Percentiles rank a stretch among this genome's conserved stretches.
Conservation (phyloP, 2,113 vertebrate species). For the Marmota monax region DNA sequence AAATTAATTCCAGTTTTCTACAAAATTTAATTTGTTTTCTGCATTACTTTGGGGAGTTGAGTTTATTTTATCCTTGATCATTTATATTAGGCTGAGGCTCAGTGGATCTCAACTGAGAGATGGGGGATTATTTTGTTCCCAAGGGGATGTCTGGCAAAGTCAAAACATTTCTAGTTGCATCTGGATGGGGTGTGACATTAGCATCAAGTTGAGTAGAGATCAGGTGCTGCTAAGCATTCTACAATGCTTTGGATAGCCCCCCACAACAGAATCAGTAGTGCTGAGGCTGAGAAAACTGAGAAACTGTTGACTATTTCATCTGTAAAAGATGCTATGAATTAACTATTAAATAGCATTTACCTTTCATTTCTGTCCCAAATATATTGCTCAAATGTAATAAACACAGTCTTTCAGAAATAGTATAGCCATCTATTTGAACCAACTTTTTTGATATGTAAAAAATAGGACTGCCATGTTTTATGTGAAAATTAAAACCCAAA, state of each 20-base stretch:
- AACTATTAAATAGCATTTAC: neutral
- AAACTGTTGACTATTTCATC: neutral
- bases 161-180: neutral
- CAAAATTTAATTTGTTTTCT: constrained; percentile 42
- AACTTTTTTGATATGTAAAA: constrained; percentile 38
- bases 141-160: neutral
- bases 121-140: neutral
- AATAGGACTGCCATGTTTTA: constrained; percentile 15
- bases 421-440: neutral
- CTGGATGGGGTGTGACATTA: neutral
- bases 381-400: neutral
- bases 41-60: neutral
- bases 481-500: constrained; percentile 26
- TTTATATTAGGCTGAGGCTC: constrained; percentile 7
- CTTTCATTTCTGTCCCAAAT: neutral
- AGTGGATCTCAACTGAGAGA: neutral
- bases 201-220: neutral
- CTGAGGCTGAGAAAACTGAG: constrained; percentile 12
- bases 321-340: neutral
- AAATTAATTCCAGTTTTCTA: constrained; percentile 40
- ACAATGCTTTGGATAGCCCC: neutral
- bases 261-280: neutral
- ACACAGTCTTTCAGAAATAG: constrained; percentile 1
- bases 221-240: neutral
- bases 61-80: neutral